Percentiles rank a stretch among this genome's conserved stretches.
phyloP scores from a whole-genome alignment of 2,113 vertebrate species.

The Salvelinus namaycush region DNA sequence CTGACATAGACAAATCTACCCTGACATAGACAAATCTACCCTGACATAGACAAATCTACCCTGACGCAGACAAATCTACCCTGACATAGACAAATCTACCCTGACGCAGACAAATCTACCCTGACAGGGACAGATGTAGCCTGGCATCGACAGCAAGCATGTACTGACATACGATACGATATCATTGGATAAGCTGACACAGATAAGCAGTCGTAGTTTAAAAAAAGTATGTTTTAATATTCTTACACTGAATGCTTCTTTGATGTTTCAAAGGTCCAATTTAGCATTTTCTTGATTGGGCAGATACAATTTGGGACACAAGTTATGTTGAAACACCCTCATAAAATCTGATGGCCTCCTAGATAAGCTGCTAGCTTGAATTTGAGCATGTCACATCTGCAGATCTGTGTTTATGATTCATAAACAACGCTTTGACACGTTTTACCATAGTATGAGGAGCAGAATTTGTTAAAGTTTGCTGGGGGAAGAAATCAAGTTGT shows the following conservation, averaged over 20 bases:
- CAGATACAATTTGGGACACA: background rate
- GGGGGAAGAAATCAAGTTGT: too few relatives aligned
- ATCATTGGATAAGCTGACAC: background rate
- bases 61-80: background rate
- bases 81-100: too few relatives aligned
- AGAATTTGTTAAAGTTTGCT: too few relatives aligned
- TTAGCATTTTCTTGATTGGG: background rate
- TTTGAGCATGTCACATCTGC: background rate
- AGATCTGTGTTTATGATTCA: background rate
- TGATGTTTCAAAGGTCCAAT: background rate
- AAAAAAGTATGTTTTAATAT: background rate
- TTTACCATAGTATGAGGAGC: background rate
- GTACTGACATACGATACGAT: too few relatives aligned
- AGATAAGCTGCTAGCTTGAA: constrained; percentile 11
- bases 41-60: too few relatives aligned
- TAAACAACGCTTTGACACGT: background rate
- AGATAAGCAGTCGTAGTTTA: background rate
- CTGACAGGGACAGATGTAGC: too few relatives aligned
- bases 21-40: too few relatives aligned
- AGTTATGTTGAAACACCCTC: background rate
- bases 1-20: too few relatives aligned
- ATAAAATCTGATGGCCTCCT: background rate
- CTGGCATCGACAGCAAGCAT: too few relatives aligned
- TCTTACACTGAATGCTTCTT: background rate
- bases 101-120: too few relatives aligned